A percentile compares a stretch with the other conserved stretches of the same genome.
phyloP scores from a whole-genome alignment of 2,797 vertebrate species.

The Scarus forsteni region DNA sequence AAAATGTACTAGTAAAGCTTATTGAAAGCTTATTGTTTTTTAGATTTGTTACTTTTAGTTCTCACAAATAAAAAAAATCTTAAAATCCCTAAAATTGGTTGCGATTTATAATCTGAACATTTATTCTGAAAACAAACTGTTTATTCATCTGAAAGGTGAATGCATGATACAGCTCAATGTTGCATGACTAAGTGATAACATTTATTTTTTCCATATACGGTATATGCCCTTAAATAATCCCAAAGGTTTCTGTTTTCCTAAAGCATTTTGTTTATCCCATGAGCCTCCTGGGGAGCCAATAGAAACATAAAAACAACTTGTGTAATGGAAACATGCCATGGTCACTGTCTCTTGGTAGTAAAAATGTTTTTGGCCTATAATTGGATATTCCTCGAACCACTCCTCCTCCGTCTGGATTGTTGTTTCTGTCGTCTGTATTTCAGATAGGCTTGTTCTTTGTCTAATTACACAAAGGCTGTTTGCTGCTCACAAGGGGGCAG shows the following conservation, averaged over 20 bases:
- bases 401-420: neutral
- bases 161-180: neutral
- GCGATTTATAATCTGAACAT: neutral
- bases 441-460: slow-evolving; percentile 12
- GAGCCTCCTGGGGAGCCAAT: slow-evolving; percentile 20
- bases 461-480: slow-evolving; percentile 26
- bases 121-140: neutral
- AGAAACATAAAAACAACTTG: slow-evolving; percentile 46
- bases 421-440: slow-evolving; percentile 6
- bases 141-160: neutral
- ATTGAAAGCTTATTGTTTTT: too few species aligned
- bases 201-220: slow-evolving; percentile 7
- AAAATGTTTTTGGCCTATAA: slow-evolving; percentile 32
- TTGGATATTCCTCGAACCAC: neutral
- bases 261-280: slow-evolving; percentile 27
- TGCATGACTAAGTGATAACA: neutral
- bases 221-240: slow-evolving; percentile 24
- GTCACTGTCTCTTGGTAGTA: slow-evolving; percentile 55
- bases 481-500: slow-evolving; percentile 81
- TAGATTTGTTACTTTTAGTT: too few species aligned
- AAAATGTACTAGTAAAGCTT: too few species aligned
- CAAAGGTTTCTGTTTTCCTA: slow-evolving; percentile 10
- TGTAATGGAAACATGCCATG: slow-evolving; percentile 66
- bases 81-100: neutral
- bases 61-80: neutral